Percentiles rank a stretch among this genome's conserved stretches.
These are phyloP conservation scores for Lasioglossum zephyrum DNA, from an alignment of 2,888 invertebrate species.

Conservation along the genomic window DNA sequence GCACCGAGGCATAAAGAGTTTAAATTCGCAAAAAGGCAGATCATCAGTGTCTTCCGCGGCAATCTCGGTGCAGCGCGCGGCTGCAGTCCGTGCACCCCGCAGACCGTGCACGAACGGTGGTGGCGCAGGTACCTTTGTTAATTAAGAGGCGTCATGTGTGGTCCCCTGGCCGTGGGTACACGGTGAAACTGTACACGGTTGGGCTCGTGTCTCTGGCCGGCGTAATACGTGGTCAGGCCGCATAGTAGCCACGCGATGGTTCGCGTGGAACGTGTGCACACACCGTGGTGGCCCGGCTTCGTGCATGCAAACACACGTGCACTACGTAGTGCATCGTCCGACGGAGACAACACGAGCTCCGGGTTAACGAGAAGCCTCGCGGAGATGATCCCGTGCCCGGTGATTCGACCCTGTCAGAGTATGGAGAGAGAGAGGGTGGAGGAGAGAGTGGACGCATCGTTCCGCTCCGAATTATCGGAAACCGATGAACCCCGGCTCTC, in stretches of 20 bases:
- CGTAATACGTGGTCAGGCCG: slow-evolving; percentile 69
- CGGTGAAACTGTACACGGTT: slow-evolving; percentile 63
- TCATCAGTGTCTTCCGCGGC: slow-evolving; percentile 13
- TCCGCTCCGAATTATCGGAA: slow-evolving; percentile 70
- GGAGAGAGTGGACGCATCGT: slow-evolving; percentile 54
- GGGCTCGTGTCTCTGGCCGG: slow-evolving; percentile 50
- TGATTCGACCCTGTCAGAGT: slow-evolving; percentile 60
- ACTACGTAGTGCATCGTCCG: slow-evolving; percentile 28
- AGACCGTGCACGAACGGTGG: slow-evolving; percentile 32
- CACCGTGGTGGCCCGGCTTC: background rate
- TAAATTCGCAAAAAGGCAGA: background rate
- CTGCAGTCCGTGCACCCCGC: background rate
- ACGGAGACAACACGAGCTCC: slow-evolving; percentile 43
- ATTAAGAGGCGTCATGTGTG: slow-evolving; percentile 80
- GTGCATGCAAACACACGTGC: background rate
- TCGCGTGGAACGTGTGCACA: slow-evolving; percentile 27
- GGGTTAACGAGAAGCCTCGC: slow-evolving; percentile 66
- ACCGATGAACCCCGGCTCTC: slow-evolving; percentile 62
- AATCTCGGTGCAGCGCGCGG: background rate
- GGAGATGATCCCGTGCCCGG: slow-evolving; percentile 50
- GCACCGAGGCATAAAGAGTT: background rate
- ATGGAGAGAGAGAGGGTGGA: background rate
- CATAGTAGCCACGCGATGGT: slow-evolving; percentile 61
- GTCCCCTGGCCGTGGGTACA: slow-evolving; percentile 67
- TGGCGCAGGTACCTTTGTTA: slow-evolving; percentile 76